A percentile compares a stretch with the other conserved stretches of the same genome.
Evolutionary conservation across 2,797 vertebrate species (phyloP).

Genomic region (Distichodus sexfasciatus): DNA sequence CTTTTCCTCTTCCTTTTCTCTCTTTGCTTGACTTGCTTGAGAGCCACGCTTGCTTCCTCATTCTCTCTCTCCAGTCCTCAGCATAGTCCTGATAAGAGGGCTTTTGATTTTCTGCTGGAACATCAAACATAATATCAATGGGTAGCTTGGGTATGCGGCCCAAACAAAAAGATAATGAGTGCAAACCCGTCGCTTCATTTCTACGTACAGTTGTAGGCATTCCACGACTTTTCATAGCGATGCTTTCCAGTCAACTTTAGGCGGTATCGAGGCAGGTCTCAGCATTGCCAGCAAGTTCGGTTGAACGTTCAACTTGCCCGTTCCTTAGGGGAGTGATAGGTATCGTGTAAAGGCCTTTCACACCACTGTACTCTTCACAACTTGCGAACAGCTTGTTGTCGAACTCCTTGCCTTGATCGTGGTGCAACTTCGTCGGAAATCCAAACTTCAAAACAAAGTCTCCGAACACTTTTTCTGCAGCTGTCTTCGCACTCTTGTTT

Average conservation of each 20-base stretch:
- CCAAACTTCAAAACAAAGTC: conserved; percentile 36
- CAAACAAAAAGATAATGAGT: conserved; percentile 24
- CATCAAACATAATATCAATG: conserved; percentile 32
- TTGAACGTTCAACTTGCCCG: conserved; percentile 38
- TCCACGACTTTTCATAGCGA: conserved; percentile 22
- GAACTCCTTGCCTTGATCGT: too few relatives aligned
- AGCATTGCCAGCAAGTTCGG: conserved; percentile 23
- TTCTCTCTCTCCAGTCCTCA: conserved; percentile 11
- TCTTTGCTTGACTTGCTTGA: background rate
- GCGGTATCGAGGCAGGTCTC: conserved; percentile 3
- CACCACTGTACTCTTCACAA: background rate
- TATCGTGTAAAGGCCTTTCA: conserved; percentile 26
- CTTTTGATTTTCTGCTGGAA: background rate
- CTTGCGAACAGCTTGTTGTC: too few relatives aligned
- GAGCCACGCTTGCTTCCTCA: conserved; percentile 16
- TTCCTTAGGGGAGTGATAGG: conserved; percentile 23
- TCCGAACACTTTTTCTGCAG: conserved; percentile 34
- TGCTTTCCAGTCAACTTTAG: conserved; percentile 31
- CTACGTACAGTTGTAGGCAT: conserved; percentile 40
- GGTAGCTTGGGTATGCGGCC: conserved; percentile 24
- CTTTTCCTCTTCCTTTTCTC: conserved; percentile 4
- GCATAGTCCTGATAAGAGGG: conserved; percentile 34
- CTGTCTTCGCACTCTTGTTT: conserved; percentile 37
- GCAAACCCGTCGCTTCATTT: conserved; percentile 32
- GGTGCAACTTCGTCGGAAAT: conserved; percentile 1